Evolutionary conservation across 2,888 invertebrate species (phyloP).

Genomic region (Drosophila differens): DNA sequence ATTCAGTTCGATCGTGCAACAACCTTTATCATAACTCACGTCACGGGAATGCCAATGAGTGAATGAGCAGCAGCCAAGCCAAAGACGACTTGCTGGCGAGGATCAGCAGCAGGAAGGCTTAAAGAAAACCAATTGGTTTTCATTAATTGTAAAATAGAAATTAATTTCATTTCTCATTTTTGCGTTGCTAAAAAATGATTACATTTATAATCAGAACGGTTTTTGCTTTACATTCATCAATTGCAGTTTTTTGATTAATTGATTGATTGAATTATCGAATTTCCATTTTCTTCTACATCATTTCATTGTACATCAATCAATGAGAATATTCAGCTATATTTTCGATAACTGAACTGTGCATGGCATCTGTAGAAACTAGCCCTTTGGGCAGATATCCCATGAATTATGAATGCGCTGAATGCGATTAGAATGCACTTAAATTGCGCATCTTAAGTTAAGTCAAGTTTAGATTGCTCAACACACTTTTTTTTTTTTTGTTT

Average conservation of each 20-base stretch:
- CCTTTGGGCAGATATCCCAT: not conserved
- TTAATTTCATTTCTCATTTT: not conserved
- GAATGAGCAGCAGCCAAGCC: not conserved
- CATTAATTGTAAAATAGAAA: not conserved
- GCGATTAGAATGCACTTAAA: not conserved
- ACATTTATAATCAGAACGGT: not conserved
- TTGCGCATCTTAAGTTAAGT: not conserved
- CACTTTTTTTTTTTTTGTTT: no score
- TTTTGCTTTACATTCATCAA: not conserved
- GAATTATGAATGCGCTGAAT: not conserved
- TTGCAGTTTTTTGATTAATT: not conserved
- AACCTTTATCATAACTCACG: constrained; percentile 24
- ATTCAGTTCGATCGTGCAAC: constrained; percentile 7
- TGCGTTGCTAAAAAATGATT: not conserved
- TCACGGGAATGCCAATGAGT: constrained; percentile 6
- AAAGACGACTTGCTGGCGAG: not conserved
- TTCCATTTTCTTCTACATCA: not conserved
- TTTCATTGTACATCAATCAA: no score
- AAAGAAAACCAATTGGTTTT: not conserved
- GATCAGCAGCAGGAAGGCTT: not conserved
- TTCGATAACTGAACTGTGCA: not conserved
- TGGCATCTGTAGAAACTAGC: not conserved
- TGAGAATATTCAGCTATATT: not conserved
- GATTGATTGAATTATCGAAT: not conserved
- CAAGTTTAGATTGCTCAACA: not conserved